Evolutionary conservation across 2,888 invertebrate genomes (phyloP).

Genomic region (Ganaspis brasiliensis): DNA sequence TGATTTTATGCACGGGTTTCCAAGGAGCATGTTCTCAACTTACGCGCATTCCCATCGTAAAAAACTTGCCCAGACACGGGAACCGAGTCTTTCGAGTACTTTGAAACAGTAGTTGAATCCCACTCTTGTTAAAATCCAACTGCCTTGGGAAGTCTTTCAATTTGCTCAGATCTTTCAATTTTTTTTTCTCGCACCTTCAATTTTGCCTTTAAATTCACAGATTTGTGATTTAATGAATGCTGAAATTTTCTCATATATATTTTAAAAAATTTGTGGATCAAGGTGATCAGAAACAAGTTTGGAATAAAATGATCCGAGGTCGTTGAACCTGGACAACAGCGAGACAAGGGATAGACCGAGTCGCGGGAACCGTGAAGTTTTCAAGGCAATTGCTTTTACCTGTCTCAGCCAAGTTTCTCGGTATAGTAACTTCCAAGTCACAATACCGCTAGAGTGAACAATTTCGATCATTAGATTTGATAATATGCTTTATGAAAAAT

Average conservation of each 20-base stretch:
- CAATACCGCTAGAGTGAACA: constrained; percentile 32
- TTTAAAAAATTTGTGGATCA: too few species aligned
- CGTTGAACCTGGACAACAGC: constrained; percentile 33
- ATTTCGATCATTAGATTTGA: neutral
- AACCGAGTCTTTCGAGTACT: constrained; percentile 27
- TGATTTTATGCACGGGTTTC: constrained; percentile 35
- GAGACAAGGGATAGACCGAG: constrained; percentile 42
- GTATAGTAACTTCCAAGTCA: constrained; percentile 30
- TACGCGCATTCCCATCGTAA: constrained; percentile 41
- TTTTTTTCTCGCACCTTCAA: too few species aligned
- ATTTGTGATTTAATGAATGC: too few species aligned
- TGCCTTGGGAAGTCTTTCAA: constrained; percentile 1
- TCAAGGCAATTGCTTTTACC: constrained; percentile 43
- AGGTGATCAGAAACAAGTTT: constrained; percentile 29
- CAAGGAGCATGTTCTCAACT: constrained; percentile 20
- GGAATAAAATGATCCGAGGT: constrained; percentile 24
- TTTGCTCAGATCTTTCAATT: too few species aligned
- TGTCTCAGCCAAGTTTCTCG: constrained; percentile 39
- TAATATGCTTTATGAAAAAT: neutral
- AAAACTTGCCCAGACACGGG: constrained; percentile 29
- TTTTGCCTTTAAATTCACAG: too few species aligned
- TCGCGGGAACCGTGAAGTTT: constrained; percentile 42
- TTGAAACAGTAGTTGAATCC: constrained; percentile 4
- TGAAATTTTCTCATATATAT: too few species aligned
- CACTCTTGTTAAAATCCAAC: neutral